Evolutionary conservation across 2,888 invertebrate species (phyloP).

Genomic region (Gryllus longicercus): DNA sequence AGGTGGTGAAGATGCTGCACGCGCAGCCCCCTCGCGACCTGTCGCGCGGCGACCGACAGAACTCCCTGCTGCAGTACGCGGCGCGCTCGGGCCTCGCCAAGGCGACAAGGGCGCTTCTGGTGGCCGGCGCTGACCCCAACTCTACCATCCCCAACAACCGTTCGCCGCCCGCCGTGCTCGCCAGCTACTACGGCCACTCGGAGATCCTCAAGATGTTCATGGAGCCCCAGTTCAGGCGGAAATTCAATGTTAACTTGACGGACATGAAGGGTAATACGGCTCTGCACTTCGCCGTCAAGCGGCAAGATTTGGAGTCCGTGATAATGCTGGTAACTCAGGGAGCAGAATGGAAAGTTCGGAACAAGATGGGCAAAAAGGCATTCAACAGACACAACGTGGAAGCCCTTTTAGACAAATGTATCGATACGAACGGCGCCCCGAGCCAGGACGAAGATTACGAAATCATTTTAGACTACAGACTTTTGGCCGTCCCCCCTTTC

Average conservation of each 20-base stretch:
- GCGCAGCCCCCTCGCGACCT: conserved; percentile 38
- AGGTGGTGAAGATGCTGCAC: conserved; percentile 32
- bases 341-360: conserved; percentile 66
- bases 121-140: conserved; percentile 40
- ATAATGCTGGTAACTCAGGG: conserved; percentile 63
- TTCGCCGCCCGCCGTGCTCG: conserved; percentile 62
- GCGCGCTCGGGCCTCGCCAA: conserved; percentile 53
- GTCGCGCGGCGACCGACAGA: conserved; percentile 51
- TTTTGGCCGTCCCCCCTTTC: conserved; percentile 49
- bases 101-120: conserved; percentile 46
- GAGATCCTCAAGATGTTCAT: conserved; percentile 50
- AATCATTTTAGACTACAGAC: conserved; percentile 69
- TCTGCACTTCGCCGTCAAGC: conserved; percentile 72
- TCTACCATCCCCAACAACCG: conserved; percentile 46
- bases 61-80: conserved; percentile 59
- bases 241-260: conserved; percentile 55
- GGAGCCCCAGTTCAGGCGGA: conserved; percentile 44
- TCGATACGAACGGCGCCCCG: conserved; percentile 62
- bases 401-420: conserved; percentile 68
- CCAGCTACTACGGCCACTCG: conserved; percentile 51
- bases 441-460: conserved; percentile 67
- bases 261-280: conserved; percentile 66
- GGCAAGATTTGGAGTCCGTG: conserved; percentile 58
- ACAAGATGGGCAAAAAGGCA: conserved; percentile 62
- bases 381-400: conserved; percentile 67